Evolutionary conservation across 2,113 vertebrate genomes (phyloP).

Genomic region (Atractosteus spatula): DNA sequence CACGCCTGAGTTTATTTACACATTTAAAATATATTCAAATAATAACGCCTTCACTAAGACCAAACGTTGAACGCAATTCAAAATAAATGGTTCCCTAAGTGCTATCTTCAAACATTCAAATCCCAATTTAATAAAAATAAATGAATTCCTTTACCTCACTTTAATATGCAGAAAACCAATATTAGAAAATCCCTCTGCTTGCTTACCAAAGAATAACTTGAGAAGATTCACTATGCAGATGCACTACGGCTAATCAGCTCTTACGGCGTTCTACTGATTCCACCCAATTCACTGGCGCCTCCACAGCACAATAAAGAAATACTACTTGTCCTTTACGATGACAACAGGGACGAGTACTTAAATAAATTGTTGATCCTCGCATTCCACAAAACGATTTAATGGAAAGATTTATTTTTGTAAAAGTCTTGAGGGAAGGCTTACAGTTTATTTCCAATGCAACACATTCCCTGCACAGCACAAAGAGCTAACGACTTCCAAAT

Average conservation of each 20-base stretch:
- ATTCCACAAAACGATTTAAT: neutral
- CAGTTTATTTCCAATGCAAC: slow-evolving; percentile 8
- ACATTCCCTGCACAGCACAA: neutral
- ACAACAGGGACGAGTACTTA: neutral
- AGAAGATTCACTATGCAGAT: neutral
- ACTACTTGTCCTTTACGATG: neutral
- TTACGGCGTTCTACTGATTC: neutral
- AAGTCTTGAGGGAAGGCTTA: neutral
- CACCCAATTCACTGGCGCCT: neutral
- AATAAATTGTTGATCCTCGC: slow-evolving; percentile 1
- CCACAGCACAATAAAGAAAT: neutral
- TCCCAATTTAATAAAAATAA: slow-evolving; percentile 81
- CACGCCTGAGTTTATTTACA: slow-evolving; percentile 38
- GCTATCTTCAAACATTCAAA: slow-evolving; percentile 63
- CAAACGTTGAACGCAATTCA: slow-evolving; percentile 59
- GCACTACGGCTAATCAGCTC: neutral
- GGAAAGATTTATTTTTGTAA: neutral
- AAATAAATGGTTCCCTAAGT: slow-evolving; percentile 65
- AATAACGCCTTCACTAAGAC: slow-evolving; percentile 60
- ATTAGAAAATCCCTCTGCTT: slow-evolving; percentile 24
- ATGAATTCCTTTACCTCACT: slow-evolving; percentile 29
- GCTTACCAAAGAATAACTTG: neutral
- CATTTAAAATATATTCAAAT: slow-evolving; percentile 49
- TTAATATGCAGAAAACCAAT: slow-evolving; percentile 27
- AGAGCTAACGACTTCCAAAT: neutral